phyloP scores from a whole-genome alignment of 2,888 invertebrate species.

The Parapristionchus giblindavisi region DNA sequence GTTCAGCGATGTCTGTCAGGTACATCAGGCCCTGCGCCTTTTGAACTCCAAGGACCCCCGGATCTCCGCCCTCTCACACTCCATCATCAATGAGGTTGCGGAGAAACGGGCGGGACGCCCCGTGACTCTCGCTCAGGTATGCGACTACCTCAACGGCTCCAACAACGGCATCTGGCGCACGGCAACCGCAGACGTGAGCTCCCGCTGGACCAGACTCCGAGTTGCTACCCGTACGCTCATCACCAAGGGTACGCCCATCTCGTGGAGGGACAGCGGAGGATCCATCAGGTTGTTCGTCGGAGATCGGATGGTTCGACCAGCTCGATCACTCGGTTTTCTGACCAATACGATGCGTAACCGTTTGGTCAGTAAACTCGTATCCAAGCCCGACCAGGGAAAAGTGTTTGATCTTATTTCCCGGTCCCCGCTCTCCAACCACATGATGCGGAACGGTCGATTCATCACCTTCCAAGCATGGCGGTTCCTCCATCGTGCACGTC shows the following conservation, averaged over 20 bases:
- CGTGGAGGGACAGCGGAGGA: no score
- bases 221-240: not conserved
- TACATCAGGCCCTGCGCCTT: not conserved
- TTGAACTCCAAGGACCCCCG: not conserved
- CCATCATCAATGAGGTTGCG: not conserved
- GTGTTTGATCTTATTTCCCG: not conserved
- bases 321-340: no score
- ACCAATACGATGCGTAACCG: no score
- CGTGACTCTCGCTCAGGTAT: not conserved
- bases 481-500: constrained; percentile 2
- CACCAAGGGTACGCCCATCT: not conserved
- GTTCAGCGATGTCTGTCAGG: not conserved
- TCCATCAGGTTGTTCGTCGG: no score
- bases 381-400: not conserved
- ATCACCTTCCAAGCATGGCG: constrained; percentile 8
- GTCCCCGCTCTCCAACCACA: not conserved
- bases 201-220: not conserved
- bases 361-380: not conserved
- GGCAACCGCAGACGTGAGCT: not conserved
- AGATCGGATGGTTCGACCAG: no score
- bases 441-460: not conserved
- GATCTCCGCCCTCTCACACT: not conserved
- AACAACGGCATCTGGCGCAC: not conserved
- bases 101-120: not conserved
- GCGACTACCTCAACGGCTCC: constrained; percentile 7